Conservation (phyloP, 1,140 invertebrate genomes). For the Whitmania pigra region DNA sequence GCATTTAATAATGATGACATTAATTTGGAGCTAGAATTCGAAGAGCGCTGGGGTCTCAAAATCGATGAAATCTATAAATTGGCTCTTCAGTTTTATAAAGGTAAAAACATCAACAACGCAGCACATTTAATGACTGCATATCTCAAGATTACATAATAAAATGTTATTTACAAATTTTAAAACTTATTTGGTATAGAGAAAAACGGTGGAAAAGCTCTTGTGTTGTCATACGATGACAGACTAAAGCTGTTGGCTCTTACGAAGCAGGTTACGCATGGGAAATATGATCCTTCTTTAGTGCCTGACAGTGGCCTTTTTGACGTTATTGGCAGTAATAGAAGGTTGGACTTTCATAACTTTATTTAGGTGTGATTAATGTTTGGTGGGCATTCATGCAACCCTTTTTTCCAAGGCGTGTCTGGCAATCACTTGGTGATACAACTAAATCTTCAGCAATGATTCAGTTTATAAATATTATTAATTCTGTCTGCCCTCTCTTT, state of each 20-base stretch:
- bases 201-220: constrained; percentile 77
- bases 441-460: constrained; percentile 71
- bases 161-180: not conserved
- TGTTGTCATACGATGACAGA: constrained; percentile 84
- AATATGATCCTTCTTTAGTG: constrained; percentile 59
- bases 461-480: constrained; percentile 74
- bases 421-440: constrained; percentile 78
- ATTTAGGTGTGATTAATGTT: too few relatives aligned
- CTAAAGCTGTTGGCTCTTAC: constrained; percentile 77
- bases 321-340: constrained; percentile 80
- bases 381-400: not conserved
- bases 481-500: constrained; percentile 74
- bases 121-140: not conserved
- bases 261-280: constrained; percentile 76
- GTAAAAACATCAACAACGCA: constrained; percentile 42
- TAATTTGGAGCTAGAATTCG: not conserved
- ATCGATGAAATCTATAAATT: constrained; percentile 70
- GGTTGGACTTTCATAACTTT: constrained; percentile 43
- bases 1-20: too few relatives aligned
- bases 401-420: constrained; percentile 57
- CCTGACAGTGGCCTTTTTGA: constrained; percentile 80
- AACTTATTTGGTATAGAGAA: constrained; percentile 58
- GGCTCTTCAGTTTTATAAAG: constrained; percentile 74
- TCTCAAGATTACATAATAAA: too few relatives aligned
- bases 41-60: constrained; percentile 51